Evolutionary conservation across 1,140 invertebrate genomes (phyloP).

Genomic region (Matsumurasca onukii): DNA sequence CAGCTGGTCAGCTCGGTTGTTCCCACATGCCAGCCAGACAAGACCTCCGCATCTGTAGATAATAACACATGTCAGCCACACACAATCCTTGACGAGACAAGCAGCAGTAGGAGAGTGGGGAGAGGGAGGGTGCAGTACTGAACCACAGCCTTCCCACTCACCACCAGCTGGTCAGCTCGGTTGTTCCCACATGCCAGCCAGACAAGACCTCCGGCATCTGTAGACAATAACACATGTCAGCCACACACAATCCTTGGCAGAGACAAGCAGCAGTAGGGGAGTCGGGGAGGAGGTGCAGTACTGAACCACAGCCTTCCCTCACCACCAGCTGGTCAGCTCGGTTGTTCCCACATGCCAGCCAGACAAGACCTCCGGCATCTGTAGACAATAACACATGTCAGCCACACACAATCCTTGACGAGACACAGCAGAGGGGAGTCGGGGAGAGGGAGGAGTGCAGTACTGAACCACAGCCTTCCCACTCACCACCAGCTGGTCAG

Average conservation of each 20-base stretch:
- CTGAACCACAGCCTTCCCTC: too few species aligned
- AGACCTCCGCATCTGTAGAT: slow-evolving; percentile 30
- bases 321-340: slow-evolving; percentile 41
- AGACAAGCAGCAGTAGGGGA: slow-evolving; percentile 40
- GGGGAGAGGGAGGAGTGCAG: slow-evolving; percentile 33
- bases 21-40: slow-evolving; percentile 42
- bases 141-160: slow-evolving; percentile 40
- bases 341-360: slow-evolving; percentile 42
- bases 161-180: slow-evolving; percentile 41
- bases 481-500: slow-evolving; percentile 41
- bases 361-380: slow-evolving; percentile 35
- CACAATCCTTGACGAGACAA: slow-evolving; percentile 44
- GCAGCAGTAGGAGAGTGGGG: slow-evolving; percentile 40
- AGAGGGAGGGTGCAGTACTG: slow-evolving; percentile 39
- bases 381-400: too few species aligned
- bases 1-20: slow-evolving; percentile 41
- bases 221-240: too few species aligned
- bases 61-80: too few species aligned
- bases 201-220: slow-evolving; percentile 34
- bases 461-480: slow-evolving; percentile 42
- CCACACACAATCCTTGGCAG: slow-evolving; percentile 65
- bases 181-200: slow-evolving; percentile 43
- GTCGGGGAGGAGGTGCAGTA: slow-evolving; percentile 37
- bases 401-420: slow-evolving; percentile 65
- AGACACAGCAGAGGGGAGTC: slow-evolving; percentile 40